A percentile compares a stretch with the other conserved stretches of the same genome.
Conservation (phyloP, 2,113 vertebrate species). For the Odontophorus gujanensis region DNA sequence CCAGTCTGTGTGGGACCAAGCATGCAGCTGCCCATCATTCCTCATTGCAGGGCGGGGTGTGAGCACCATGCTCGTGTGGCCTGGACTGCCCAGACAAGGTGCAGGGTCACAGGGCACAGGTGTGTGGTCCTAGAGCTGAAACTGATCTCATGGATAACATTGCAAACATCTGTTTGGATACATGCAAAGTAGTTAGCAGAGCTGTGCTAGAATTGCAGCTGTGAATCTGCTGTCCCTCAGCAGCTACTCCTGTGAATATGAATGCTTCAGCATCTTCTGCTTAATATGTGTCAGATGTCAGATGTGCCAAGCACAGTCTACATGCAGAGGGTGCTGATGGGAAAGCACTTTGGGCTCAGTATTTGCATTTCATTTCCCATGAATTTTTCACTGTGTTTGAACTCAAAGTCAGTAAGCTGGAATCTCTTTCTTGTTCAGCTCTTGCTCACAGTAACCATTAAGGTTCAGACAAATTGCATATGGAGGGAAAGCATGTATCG, state of each 20-base stretch:
- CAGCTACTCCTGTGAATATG: background rate
- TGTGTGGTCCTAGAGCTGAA: background rate
- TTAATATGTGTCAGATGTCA: fast-evolving
- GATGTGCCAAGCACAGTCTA: background rate
- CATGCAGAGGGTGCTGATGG: background rate
- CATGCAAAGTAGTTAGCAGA: background rate
- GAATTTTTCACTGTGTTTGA: background rate
- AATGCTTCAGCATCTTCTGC: background rate
- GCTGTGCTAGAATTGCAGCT: background rate
- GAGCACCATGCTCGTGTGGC: background rate
- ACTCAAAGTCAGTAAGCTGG: background rate
- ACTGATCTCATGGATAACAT: background rate
- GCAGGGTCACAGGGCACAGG: too few species aligned
- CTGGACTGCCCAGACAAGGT: background rate
- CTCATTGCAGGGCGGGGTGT: background rate
- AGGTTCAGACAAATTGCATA: background rate
- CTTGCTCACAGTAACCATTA: background rate
- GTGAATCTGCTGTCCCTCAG: background rate
- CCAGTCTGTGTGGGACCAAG: background rate
- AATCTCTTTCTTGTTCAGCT: background rate
- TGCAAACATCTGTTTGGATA: background rate
- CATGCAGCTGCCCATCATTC: background rate
- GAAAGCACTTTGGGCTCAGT: background rate
- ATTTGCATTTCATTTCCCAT: background rate
- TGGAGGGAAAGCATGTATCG: background rate